These are phyloP conservation scores for Poeciliopsis presidionis DNA, from an alignment of 2,797 vertebrate species.

Conservation along the genomic window DNA sequence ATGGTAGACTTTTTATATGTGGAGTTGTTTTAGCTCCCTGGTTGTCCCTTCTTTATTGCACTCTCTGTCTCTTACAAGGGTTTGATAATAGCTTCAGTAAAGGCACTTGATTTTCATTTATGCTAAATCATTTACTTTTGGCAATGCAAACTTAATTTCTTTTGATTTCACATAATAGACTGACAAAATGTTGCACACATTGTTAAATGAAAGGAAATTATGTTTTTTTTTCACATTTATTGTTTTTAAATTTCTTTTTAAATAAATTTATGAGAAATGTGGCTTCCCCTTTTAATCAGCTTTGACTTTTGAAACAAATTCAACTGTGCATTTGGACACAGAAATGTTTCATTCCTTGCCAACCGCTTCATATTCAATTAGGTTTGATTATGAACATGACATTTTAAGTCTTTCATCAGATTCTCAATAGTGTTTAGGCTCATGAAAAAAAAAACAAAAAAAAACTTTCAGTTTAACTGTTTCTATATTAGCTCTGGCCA, in stretches of 20 bases:
- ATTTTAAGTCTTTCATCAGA: not conserved
- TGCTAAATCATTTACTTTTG: conserved; percentile 11
- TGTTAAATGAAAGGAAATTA: not conserved
- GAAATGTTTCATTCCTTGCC: not conserved
- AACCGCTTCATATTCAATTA: not conserved
- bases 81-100: conserved; percentile 14
- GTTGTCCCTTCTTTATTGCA: conserved; percentile 24
- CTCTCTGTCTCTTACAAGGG: not conserved
- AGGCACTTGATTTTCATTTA: conserved; percentile 5
- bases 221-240: not conserved
- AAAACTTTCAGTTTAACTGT: not conserved
- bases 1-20: conserved; percentile 60
- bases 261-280: not conserved
- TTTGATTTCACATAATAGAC: not conserved
- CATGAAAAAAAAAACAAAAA: no score
- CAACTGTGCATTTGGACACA: not conserved
- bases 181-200: not conserved
- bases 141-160: not conserved
- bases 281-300: not conserved
- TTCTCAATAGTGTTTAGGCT: not conserved
- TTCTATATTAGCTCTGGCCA: not conserved
- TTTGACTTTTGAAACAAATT: not conserved
- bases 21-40: conserved; percentile 52
- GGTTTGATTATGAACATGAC: not conserved
- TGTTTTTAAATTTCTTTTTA: no score